Base-by-base conservation (phyloP, 2,113 vertebrate species). In the Chaetura pelagica region DNA sequence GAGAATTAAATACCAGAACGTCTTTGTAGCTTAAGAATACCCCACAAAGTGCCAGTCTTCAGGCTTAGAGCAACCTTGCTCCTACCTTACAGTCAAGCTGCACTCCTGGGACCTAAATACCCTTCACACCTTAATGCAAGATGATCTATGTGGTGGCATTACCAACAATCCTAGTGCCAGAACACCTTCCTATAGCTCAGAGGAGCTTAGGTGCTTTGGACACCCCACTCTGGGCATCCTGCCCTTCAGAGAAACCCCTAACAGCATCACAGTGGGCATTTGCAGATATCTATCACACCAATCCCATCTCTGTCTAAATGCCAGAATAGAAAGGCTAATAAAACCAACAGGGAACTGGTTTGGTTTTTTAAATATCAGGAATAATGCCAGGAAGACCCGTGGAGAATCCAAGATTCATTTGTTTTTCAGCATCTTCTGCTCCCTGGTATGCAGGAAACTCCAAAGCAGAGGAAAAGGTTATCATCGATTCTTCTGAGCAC, bases 91-190 rank as follows among this genome's bases (percentile, higher is more conserved):
- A 40, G 55, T 42, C 38, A 59, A 77, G 20, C 6, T 1, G 3
- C 19, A 4, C 18, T 71, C 29, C 48, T 49, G 82, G 9, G 10
- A 84, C 26, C 13, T 15, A 40, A 79, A 69, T 15, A 80, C 20
- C 19, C 40, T 66, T 57, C 3, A 1, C 8, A 64, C 15, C 2
- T 4, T 26, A 12, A 79, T 22, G 15, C 0, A 3, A 75, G 34
- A 67, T 32, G n/a, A 87, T 26, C 40, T 77, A 27, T 2, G 2
- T n/a, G 42, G 76, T 2, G 7, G 12, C 27, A 84, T 77, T 71
- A 71, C 9, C 0, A 0, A 9, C 20, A 57, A 46, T 4, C 0
- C 0, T 61, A 59, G 49, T 20, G 24, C 21, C 5, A 3, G 83
- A 94, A 81, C 15, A 27, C 51, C 35, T 92, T 83, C n/a, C 75